phyloP scores from a whole-genome alignment of 2,113 vertebrate genomes.

The Entelurus aequoreus region DNA sequence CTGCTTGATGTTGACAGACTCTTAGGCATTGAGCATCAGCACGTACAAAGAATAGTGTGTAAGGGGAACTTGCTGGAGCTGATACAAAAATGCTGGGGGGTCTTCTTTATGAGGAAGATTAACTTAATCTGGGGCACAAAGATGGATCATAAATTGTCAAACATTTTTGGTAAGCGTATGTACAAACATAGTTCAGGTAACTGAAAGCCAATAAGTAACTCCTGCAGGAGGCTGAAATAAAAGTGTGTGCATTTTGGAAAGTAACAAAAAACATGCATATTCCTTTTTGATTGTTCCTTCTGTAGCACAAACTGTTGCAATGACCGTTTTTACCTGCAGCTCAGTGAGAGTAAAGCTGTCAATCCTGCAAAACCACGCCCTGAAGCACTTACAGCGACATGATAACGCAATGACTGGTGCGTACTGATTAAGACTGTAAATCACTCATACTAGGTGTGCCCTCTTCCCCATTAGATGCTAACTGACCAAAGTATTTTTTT shows the following conservation, averaged over 20 bases:
- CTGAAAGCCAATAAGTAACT: neutral
- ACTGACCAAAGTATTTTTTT: neutral
- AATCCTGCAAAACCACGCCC: slow-evolving; percentile 34
- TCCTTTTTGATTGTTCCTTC: slow-evolving; percentile 3
- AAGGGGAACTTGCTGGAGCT: neutral
- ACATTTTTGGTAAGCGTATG: slow-evolving; percentile 5
- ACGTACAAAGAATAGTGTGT: neutral
- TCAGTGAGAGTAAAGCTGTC: slow-evolving; percentile 13
- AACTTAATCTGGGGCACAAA: neutral
- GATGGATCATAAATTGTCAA: neutral
- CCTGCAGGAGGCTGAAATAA: neutral
- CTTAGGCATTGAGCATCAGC: neutral
- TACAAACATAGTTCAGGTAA: neutral
- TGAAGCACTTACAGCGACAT: slow-evolving; percentile 42
- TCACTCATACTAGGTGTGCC: slow-evolving; percentile 27
- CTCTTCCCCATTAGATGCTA: neutral
- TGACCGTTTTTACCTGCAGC: neutral
- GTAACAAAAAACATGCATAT: neutral
- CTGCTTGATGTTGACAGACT: slow-evolving; percentile 11
- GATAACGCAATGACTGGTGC: slow-evolving; percentile 33
- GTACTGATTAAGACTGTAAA: slow-evolving; percentile 14
- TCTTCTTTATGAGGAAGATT: neutral
- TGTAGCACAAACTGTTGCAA: neutral
- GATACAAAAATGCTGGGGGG: neutral
- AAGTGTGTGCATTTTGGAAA: neutral